Base-by-base conservation (phyloP, 2,797 vertebrate species). In the Phylloscopus collybita region DNA sequence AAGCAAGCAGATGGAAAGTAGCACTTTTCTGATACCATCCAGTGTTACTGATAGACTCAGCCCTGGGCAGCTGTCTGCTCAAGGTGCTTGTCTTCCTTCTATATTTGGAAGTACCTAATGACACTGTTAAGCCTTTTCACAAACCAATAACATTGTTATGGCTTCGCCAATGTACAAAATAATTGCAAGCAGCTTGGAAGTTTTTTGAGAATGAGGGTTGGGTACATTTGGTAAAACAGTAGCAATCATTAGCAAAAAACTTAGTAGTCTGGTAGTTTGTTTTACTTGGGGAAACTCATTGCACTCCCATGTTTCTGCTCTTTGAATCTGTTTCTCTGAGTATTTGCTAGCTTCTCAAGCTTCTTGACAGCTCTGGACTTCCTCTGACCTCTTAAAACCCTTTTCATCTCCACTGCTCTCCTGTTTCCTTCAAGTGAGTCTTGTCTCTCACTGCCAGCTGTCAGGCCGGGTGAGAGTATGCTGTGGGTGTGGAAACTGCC, bases 361-460 rank as follows among this genome's bases (percentile, higher is more conserved):
- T 51, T 50, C 88, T 54, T 1, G 1, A 36, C 5, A 57, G 36
- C 36, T 69, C 54, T 44, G 15, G 15, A 20, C 27, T 38, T 57
- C 29, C 21, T 73, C 53, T 51, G 54, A 44, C 36, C 30, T 80
- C 51, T 49, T 23, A n/a, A 61, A 92, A 45, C 5, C 16, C 2
- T 1, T 51, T 89, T 74, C 42, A 36, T 47, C 50, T 73, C 21
- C 47, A 27, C 30, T 87, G 30, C 32, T 44, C 32, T 57, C 50
- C 38, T n/a, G 0, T 71, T 87, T 64, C 45, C 71, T 57, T 80
- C 2, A 2, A 8, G 26, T 0, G 1, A 57, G 44, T 19, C 44
- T 71, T 50, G 54, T 76, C 91, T 92, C 74, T 61, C 57, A 15
- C 54, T 38, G 69, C 5, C 32, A 50, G 51, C 18, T 61, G 53